These are phyloP conservation scores for Eulemur coronatus DNA, from an alignment of 2,797 vertebrate genomes.

Conservation along the genomic window DNA sequence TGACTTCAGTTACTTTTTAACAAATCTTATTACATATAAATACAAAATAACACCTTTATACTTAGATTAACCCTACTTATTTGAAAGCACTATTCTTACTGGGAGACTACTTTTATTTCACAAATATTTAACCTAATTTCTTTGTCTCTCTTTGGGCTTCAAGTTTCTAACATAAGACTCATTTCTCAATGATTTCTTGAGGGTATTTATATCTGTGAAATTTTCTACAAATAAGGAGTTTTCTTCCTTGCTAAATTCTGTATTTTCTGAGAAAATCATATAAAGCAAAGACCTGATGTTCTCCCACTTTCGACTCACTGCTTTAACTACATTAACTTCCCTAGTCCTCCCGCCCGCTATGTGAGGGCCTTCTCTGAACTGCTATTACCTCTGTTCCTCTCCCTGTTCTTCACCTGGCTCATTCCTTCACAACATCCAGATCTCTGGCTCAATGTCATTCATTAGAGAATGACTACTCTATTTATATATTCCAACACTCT, in stretches of 20 bases:
- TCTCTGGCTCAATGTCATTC: neutral
- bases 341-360: neutral
- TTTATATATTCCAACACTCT: neutral
- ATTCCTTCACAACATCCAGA: neutral
- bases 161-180: neutral
- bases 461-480: neutral
- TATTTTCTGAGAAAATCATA: neutral
- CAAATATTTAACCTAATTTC: neutral
- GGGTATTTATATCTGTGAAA: neutral
- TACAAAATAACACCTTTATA: slow-evolving; percentile 17
- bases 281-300: neutral
- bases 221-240: slow-evolving; percentile 36
- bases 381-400: neutral
- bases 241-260: neutral
- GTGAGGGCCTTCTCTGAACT: neutral
- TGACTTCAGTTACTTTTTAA: neutral
- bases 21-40: neutral
- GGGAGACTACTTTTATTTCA: neutral
- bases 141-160: neutral
- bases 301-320: neutral
- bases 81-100: neutral
- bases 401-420: neutral
- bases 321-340: neutral
- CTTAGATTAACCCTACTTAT: neutral
- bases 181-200: neutral